phyloP scores from a whole-genome alignment of 2,113 vertebrate genomes.

The Notiomystis cincta region DNA sequence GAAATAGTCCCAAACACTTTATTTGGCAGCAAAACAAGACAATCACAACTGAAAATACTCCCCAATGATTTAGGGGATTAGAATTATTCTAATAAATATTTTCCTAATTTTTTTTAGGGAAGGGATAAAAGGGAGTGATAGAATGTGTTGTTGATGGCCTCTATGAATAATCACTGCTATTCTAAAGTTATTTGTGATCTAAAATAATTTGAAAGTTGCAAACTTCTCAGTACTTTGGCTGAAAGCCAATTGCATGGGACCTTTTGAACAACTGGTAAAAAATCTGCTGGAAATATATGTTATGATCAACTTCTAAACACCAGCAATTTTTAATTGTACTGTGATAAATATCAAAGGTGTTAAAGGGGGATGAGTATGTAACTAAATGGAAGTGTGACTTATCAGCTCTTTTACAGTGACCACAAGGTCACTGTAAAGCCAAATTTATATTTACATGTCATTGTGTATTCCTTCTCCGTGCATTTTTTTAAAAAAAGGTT shows the following conservation, averaged over 20 bases:
- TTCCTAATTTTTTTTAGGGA: background rate
- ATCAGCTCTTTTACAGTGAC: background rate
- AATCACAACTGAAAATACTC: background rate
- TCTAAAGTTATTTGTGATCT: background rate
- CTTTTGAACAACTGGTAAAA: background rate
- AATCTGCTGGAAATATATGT: background rate
- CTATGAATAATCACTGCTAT: background rate
- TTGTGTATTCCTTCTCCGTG: background rate
- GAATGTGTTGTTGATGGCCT: background rate
- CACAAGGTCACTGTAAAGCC: background rate
- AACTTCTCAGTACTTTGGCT: background rate
- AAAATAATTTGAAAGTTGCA: background rate
- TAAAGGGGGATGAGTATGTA: background rate
- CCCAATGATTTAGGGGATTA: background rate
- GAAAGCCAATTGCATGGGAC: background rate
- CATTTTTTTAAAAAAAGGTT: background rate
- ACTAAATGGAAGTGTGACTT: background rate
- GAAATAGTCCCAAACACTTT: background rate
- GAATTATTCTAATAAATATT: background rate
- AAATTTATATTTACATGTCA: background rate
- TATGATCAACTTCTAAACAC: conserved; percentile 1
- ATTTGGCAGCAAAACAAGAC: background rate
- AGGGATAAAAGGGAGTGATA: background rate
- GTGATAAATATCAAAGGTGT: background rate
- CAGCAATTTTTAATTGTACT: background rate